Evolutionary conservation across 1,140 invertebrate species (phyloP).

Genomic region (Atta cephalotes): DNA sequence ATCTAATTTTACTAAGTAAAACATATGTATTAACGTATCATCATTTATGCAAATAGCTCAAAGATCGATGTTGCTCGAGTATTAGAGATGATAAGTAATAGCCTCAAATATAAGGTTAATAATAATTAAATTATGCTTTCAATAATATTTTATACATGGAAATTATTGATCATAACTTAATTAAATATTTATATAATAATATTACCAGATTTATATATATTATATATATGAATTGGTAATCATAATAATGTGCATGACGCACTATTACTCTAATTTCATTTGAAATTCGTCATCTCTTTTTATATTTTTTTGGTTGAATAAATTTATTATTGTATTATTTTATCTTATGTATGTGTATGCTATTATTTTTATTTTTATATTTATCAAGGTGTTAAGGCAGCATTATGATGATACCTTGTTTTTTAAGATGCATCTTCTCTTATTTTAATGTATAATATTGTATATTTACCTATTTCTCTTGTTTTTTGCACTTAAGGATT

Average conservation of each 20-base stretch:
- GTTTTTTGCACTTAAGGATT: no score
- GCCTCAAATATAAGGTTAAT: background rate
- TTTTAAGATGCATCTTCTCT: no score
- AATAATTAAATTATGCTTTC: slow-evolving; percentile 1
- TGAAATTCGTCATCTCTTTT: no score
- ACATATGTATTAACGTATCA: background rate
- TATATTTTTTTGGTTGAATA: no score
- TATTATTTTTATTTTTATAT: no score
- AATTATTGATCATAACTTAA: slow-evolving; percentile 10
- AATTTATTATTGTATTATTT: no score
- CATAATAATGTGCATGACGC: background rate
- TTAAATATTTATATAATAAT: slow-evolving; percentile 4
- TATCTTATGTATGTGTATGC: no score
- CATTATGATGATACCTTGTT: no score
- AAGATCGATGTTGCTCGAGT: background rate
- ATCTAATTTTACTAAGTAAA: slow-evolving; percentile 6
- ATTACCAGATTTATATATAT: background rate
- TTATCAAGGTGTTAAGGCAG: no score
- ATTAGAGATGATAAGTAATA: background rate
- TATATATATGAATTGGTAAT: background rate
- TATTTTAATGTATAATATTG: no score
- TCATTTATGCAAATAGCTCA: background rate
- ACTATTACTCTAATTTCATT: background rate
- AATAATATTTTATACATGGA: background rate
- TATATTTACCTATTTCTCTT: no score